Conservation (phyloP, 2,113 vertebrate genomes). For the Melanostigma gelatinosum region DNA sequence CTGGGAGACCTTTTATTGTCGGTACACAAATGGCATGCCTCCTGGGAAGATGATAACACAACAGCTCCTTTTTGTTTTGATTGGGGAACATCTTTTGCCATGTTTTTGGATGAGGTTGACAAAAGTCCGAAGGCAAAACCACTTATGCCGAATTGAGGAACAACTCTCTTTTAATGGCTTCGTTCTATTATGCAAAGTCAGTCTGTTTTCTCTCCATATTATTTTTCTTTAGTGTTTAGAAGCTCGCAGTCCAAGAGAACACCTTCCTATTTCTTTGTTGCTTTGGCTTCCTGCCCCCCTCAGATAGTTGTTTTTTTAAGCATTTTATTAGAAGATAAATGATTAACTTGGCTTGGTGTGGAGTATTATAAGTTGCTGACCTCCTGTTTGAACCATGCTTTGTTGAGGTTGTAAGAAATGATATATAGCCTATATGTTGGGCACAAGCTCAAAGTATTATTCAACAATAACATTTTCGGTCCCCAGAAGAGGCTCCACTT, state of each 20-base stretch:
- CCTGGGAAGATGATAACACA: constrained; percentile 3
- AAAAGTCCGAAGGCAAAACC: neutral
- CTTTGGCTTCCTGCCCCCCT: neutral
- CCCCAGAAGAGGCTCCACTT: no score
- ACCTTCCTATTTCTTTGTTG: neutral
- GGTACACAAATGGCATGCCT: neutral
- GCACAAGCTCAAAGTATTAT: no score
- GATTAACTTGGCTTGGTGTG: constrained; percentile 19
- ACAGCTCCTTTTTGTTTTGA: neutral
- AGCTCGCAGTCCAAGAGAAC: neutral
- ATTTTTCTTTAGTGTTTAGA: neutral
- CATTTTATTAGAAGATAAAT: constrained; percentile 34
- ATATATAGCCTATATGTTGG: no score
- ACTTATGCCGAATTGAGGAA: neutral
- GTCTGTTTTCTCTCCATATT: neutral
- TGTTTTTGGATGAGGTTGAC: neutral
- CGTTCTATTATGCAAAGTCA: constrained; percentile 2
- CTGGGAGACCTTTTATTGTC: constrained; percentile 1
- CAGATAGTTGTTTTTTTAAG: neutral
- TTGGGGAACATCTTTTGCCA: neutral
- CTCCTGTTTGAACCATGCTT: constrained; percentile 40
- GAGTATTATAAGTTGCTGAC: constrained; percentile 31
- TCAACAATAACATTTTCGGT: no score
- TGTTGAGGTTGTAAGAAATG: constrained; percentile 46
- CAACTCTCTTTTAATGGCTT: neutral